Conservation (phyloP, 2,113 vertebrate genomes). For the Fulmarus glacialis region DNA sequence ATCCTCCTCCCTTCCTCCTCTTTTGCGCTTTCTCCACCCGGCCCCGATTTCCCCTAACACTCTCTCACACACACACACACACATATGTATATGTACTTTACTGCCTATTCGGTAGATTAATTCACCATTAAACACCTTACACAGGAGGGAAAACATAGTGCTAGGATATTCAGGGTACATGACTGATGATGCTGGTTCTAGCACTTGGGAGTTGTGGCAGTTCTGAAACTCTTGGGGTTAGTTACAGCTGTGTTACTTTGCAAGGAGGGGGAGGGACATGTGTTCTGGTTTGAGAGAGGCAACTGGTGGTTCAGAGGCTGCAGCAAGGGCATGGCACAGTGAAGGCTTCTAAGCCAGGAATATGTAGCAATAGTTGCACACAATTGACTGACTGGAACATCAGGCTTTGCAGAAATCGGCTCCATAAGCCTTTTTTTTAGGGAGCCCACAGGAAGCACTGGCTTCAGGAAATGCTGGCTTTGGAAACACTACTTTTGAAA, state of each 20-base stretch:
- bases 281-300: background rate
- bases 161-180: background rate
- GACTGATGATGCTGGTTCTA: background rate
- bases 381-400: background rate
- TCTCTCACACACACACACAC: no score
- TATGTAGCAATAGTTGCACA: background rate
- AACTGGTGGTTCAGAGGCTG: background rate
- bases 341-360: background rate
- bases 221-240: background rate
- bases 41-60: background rate
- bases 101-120: background rate
- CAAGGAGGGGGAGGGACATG: background rate
- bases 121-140: background rate
- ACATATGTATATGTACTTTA: accelerated
- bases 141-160: background rate
- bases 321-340: background rate
- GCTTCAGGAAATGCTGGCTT: background rate
- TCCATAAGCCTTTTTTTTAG: background rate
- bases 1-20: background rate
- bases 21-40: background rate
- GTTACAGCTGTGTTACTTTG: background rate
- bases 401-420: background rate
- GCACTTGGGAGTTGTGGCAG: background rate
- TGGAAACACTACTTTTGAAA: background rate
- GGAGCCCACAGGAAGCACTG: background rate